phyloP scores from a whole-genome alignment of 1,140 invertebrate genomes.

The Panulirus ornatus region DNA sequence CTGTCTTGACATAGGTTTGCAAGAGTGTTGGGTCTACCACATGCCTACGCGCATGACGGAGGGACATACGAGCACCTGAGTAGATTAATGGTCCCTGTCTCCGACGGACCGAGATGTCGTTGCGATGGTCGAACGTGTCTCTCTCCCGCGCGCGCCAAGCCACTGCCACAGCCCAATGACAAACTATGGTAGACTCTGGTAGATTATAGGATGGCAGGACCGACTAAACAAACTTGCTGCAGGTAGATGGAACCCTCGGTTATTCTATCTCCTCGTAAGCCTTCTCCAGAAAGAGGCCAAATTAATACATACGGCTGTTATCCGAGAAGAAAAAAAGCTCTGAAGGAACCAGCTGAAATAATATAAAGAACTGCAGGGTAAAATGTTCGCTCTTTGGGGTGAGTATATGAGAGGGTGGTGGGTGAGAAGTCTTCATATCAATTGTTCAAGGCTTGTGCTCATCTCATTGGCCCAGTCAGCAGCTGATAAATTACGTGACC shows the following conservation, averaged over 20 bases:
- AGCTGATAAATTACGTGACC: background rate
- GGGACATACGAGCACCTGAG: background rate
- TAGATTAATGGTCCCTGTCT: background rate
- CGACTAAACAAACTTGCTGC: constrained; percentile 38
- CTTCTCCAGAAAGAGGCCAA: constrained; percentile 17
- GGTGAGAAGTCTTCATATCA: background rate
- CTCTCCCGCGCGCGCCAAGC: no score
- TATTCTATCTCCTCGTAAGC: constrained; percentile 47
- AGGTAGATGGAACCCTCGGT: constrained; percentile 35
- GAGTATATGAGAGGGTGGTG: constrained; percentile 24
- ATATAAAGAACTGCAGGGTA: constrained; percentile 12
- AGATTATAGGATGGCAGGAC: constrained; percentile 18
- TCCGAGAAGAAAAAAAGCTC: constrained; percentile 44
- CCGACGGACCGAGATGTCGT: no score
- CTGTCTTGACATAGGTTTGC: background rate
- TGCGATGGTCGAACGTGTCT: background rate
- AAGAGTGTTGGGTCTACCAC: no score
- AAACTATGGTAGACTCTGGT: background rate
- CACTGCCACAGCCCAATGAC: background rate
- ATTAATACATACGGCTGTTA: constrained; percentile 48
- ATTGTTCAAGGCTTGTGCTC: background rate
- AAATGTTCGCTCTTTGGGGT: constrained; percentile 47
- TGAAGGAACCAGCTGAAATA: constrained; percentile 44
- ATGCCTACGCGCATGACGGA: background rate
- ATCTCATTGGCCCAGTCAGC: constrained; percentile 16